Base-by-base conservation (phyloP, 1,140 invertebrate genomes). In the Solen grandis region DNA sequence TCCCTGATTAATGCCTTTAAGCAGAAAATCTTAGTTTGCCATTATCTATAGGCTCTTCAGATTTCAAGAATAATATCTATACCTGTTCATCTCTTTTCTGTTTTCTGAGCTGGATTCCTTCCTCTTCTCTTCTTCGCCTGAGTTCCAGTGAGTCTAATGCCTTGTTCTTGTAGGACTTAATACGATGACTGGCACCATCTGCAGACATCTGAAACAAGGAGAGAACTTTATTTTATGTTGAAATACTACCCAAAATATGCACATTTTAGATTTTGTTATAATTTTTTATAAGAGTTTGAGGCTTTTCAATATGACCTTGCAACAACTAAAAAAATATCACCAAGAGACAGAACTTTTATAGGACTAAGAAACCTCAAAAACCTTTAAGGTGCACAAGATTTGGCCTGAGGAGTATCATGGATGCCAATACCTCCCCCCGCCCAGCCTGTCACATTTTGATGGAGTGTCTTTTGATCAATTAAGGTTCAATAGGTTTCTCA, bases 131-230 rank as follows among this genome's bases (percentile, higher is more conserved):
- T 60, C 98, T 93, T 69, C 98, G 94, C 29, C 98, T 93, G 75
- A 99, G 93, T 92, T 99, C 98, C 87, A 97, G 96, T 16, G 97
- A 96, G 93, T 98, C 97, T 82, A 99, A 92, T 4, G 96, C 97
- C 82, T 95, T 94, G 93, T 99, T 99, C 95, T 99, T 99, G 92
- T 99, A 99, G 79, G 97, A 95, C 92, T 97, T 96, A 89, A 97
- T 97, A 92, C 99, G 97, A 72, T 90, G 84, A 69, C 86, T 90
- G n/a, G 89, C 85, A 41, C 83, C 81, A 74, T 90, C 87, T 70
- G 86, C 60, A 33, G 84, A 85, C 83, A 85, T 87, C 81, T 86
- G 50, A 63, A 82, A 70, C 22, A 31, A 69, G 50, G 69, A 68
- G n/a, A n/a, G n/a, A n/a, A n/a, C n/a, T n/a, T n/a, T 55, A 75